Evolutionary conservation across 23 tunicate genomes (phyloP), one percentile per base, ranked within the genome.

Genomic region (Trididemnum nubilum): DNA sequence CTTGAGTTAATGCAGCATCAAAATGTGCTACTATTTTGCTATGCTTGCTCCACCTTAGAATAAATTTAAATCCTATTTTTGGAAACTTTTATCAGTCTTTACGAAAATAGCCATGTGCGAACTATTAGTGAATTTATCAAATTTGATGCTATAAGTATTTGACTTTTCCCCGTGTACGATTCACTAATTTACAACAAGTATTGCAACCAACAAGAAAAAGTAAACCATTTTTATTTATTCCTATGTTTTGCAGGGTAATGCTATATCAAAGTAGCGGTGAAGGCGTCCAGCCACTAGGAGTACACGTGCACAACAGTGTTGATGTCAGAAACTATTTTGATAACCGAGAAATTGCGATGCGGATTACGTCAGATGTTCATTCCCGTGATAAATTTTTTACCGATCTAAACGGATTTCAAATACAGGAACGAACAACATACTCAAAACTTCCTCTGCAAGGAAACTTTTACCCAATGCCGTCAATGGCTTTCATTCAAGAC

Each of bases 401-500:
- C 18, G 99, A 96, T 71, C 64, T 96, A 60, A 96, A 96, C 72
- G 99, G 99, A 18, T 83, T 96, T 39, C 86, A 87, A 58, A 96
- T 91, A 2, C 89, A 92, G 65, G 34, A 71, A 34, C 79, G 91
- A n/a, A 86, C 86, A n/a, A 51, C 79, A 44, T 76, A 82, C 71
- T 61, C 72, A 1, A 90, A 96, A 73, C 35, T 96, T 21, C 96
- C 93, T 25, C 32, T 86, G 28, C 99, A 96, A 67, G 99, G 89
- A 32, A 96, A 96, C 79, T 92, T 86, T 54, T 96, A 96, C 51
- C 99, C 99, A 19, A 83, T 96, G 85, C 97, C 96, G 12, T 58
- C 92, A 5, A 83, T 81, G 89, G 99, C 91, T 49, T 94, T 51
- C 49, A 79, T 94, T 3, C 91, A 94, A 76, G 92, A 88, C 73